phyloP scores from a whole-genome alignment of 1,140 invertebrate genomes.

The Camponotus pennsylvanicus region DNA sequence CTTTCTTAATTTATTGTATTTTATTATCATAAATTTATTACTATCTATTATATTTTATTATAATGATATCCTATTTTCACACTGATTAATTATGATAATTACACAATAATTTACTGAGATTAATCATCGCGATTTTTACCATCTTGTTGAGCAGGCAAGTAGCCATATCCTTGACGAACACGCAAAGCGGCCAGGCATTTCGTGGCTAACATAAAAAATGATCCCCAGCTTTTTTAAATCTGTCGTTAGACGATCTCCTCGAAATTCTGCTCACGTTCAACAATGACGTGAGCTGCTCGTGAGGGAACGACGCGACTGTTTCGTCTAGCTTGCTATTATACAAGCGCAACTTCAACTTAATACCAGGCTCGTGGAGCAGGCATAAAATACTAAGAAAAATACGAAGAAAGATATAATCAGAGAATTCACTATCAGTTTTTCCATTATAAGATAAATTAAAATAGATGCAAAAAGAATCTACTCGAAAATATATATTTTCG shows the following conservation, averaged over 20 bases:
- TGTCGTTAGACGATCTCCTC: slow-evolving; percentile 45
- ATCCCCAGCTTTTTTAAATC: slow-evolving; percentile 60
- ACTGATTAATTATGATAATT: neutral
- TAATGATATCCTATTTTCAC: no score
- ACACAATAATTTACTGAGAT: neutral
- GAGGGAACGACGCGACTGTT: slow-evolving; percentile 62
- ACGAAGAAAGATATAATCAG: neutral
- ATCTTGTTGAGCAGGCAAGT: neutral
- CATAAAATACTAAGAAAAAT: neutral
- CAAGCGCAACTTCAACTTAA: slow-evolving; percentile 65
- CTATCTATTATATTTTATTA: neutral
- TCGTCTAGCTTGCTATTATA: slow-evolving; percentile 61
- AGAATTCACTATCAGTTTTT: neutral
- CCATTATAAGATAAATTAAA: no score
- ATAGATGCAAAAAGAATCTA: no score
- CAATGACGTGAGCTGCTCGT: slow-evolving; percentile 65
- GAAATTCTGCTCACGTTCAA: slow-evolving; percentile 73
- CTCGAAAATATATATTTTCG: no score
- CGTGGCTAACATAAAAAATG: slow-evolving; percentile 38
- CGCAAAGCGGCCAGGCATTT: neutral
- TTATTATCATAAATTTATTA: no score
- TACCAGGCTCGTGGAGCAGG: slow-evolving; percentile 9
- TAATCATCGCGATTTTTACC: neutral
- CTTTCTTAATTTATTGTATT: no score
- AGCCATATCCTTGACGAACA: neutral